A percentile compares a stretch with the other conserved stretches of the same genome.
phyloP scores from a whole-genome alignment of 2,888 invertebrate species.

The Lasioglossum oenotherae region DNA sequence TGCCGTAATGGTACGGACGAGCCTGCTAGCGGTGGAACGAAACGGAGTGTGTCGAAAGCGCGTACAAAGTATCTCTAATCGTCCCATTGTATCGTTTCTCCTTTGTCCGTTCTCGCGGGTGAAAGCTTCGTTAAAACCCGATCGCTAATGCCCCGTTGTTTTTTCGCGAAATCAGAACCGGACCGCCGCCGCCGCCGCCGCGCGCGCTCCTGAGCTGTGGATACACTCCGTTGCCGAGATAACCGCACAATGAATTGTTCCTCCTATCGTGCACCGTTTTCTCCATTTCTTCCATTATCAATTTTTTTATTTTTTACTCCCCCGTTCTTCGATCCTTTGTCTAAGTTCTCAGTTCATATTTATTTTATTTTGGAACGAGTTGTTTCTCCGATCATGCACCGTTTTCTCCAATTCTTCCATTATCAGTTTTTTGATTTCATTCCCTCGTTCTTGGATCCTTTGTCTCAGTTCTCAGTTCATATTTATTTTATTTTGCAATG shows the following conservation, averaged over 20 bases:
- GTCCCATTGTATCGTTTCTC: conserved; percentile 78
- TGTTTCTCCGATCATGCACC: too few relatives aligned
- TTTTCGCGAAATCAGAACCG: conserved; percentile 42
- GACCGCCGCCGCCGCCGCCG: conserved; percentile 5
- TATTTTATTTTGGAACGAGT: too few relatives aligned
- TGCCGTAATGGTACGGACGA: conserved; percentile 51
- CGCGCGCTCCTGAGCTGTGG: neutral
- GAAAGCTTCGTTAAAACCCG: conserved; percentile 72
- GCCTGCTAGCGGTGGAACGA: conserved; percentile 51
- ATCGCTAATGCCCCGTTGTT: conserved; percentile 63
- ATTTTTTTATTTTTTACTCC: neutral
- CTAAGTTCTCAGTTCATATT: neutral
- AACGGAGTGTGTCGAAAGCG: conserved; percentile 72
- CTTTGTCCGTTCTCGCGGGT: conserved; percentile 72
- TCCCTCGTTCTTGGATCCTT: too few relatives aligned
- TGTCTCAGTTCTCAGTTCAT: too few relatives aligned
- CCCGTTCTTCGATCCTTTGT: neutral
- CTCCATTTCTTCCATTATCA: neutral
- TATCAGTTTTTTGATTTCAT: too few relatives aligned
- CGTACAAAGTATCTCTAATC: conserved; percentile 79
- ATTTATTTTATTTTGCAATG: too few relatives aligned
- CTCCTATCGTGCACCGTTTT: conserved; percentile 27
- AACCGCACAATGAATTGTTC: conserved; percentile 31
- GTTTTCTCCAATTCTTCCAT: too few relatives aligned
- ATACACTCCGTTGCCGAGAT: neutral